Evolutionary conservation across 2,888 invertebrate species (phyloP).

Genomic region (Ceramica pisi): DNA sequence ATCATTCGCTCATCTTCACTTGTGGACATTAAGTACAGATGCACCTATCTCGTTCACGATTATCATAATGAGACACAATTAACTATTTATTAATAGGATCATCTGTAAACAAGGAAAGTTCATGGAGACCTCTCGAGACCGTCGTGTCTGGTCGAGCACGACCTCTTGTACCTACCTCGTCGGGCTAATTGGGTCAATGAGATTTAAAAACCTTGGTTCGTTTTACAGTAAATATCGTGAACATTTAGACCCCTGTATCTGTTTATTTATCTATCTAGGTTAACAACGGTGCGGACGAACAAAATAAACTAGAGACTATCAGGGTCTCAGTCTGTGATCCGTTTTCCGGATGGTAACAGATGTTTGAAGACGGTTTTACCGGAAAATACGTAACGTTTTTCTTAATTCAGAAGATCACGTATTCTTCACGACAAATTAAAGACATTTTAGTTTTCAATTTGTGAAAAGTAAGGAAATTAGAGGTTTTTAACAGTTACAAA

Average conservation of each 20-base stretch:
- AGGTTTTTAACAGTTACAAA: no score
- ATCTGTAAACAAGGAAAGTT: constrained; percentile 48
- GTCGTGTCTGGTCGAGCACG: constrained; percentile 14
- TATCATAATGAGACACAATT: constrained; percentile 38
- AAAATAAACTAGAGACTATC: constrained; percentile 49
- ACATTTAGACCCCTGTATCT: constrained; percentile 72
- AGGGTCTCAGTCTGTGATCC: constrained; percentile 19
- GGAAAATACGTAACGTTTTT: neutral
- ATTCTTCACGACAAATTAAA: no score
- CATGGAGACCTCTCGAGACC: constrained; percentile 9
- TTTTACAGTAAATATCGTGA: constrained; percentile 73
- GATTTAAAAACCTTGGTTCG: constrained; percentile 80
- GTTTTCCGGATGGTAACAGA: constrained; percentile 65
- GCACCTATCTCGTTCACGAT: constrained; percentile 1
- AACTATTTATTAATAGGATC: constrained; percentile 27
- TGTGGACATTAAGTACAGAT: neutral
- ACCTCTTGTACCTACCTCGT: constrained; percentile 48
- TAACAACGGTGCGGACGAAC: constrained; percentile 68
- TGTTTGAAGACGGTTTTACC: neutral
- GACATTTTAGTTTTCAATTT: no score
- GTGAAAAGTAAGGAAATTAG: no score
- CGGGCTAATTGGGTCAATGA: constrained; percentile 83
- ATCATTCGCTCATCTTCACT: neutral
- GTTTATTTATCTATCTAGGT: constrained; percentile 87
- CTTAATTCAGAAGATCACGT: neutral